Evolutionary conservation across 2,797 vertebrate genomes (phyloP), one percentile per base, ranked within the genome.

Genomic region (Sciurus vulgaris): DNA sequence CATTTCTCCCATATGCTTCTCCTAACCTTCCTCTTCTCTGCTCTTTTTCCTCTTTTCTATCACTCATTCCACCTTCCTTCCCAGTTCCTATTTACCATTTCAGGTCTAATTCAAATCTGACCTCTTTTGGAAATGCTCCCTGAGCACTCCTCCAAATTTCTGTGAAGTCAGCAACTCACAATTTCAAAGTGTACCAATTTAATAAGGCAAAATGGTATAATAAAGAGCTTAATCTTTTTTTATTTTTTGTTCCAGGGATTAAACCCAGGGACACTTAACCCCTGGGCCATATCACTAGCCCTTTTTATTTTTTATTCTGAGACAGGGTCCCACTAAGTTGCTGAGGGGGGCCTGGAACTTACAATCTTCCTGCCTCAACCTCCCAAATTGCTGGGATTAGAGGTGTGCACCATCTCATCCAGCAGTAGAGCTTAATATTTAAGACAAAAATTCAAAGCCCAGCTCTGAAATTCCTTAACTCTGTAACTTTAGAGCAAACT

Each of bases 361-460:
- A 20, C 22, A 20, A 56, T 56, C 54, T 20, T 56, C 7, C 54
- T 56, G 6, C 20, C 54, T 22, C 54, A 56, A 7, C 2, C 54
- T 56, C 54, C 54, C 54, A 56, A 56, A 22, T 22, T 18, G 54
- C 17, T 56, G 20, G 54, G 54, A 56, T 51, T 56, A 56, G 18
- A 56, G 54, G 54, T 22, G 54, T 56, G 54, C 18, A 22, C 51
- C 54, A 56, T 18, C 54, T 20, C 17, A 7, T 22, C 5, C 6
- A 22, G 6, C 54, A 20, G 51, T 17, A 54, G 18, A 56, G 18
- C 18, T 59, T 24, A 72, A 47, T 49, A 24, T 70, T 86, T 73
- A 91, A 74, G 28, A 72, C 26, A 89, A 93, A n/a, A 74, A 61
- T 77, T 94, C 56, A n/a, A 92, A 94, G 49, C 7, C 63, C 47